Evolutionary conservation across 2,888 invertebrate species (phyloP), one percentile per base, ranked within the genome.

Genomic region (Coleophora flavipennella): DNA sequence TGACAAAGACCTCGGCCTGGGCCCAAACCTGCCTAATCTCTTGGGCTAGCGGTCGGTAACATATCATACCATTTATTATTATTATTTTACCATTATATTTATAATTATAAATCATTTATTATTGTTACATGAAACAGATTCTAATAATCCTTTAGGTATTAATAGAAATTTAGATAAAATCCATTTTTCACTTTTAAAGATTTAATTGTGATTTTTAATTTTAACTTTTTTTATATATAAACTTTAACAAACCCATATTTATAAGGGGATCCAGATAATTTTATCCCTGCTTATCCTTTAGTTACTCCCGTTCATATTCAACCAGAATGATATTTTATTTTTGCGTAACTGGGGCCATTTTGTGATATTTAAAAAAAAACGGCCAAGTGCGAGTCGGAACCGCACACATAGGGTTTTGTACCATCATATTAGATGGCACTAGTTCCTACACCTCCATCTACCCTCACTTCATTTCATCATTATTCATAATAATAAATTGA

Each of bases 241-340:
- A 80, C 83, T 1, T 55, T 89, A 67, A 63, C 67, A 45, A 77
- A 71, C 3, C 91, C 91, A 0, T 87, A 88, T 54, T 46, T 89
- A 62, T 55, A 92, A 64, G 85, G 87, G 52, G 91, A 92, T 25
- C 89, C 90, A 0, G 92, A 92, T 81, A 93, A 92, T 77, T 93
- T 91, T 77, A 89, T 87, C 13, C 88, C 88, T 0, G 91, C 91
- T 3, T 91, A 91, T 49, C 87, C 90, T 0, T 57, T 91, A 79
- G 84, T 89, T 11, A 92, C 92, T 0, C 92, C 92, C 0, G 66
- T 87, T 7, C 92, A 92, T 62, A 93, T 93, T 81, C 90, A 93
- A 87, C 92, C 92, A 34, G 93, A 94, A 88, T 93, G 92, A 89
- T 93, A 93, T 68, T 94, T 93, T 59, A 68, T 93, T 84, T 93